Base-by-base conservation (phyloP, 2,797 vertebrate species). In the Basileuterus tristriatus region DNA sequence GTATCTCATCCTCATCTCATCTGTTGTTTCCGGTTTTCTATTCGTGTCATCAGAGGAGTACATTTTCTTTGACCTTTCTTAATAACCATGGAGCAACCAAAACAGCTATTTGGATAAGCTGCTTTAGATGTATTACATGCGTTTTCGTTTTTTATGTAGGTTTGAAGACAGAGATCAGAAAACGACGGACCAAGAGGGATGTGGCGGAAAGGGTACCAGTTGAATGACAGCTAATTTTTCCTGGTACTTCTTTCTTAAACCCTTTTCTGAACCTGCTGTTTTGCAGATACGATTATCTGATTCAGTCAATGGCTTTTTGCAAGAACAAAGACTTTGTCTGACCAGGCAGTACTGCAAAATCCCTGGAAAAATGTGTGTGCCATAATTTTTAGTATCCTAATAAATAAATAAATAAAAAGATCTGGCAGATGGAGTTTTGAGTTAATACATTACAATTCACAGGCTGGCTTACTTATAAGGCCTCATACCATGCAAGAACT, bases 11-110 rank as follows among this genome's bases (percentile, higher is more conserved):
- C 41, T 87, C 60, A 26, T 83, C 26, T 68, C 22, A 30, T 36
- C 22, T 1, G 0, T 30, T 59, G 5, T 58, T 82, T 69, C 11
- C 2, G 1, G 20, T 23, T 69, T 82, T 50, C 23, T 27, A 27
- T 30, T 44, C 0, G 0, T 44, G 4, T 24, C 37, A 41, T 63
- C 8, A 30, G 22, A 10, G 7, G 12, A 10, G 29, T 39, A 19
- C 0, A 0, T 64, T 81, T 71, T 85, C 21, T 88, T 47, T 49
- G 22, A 49, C 12, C 29, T 64, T 74, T 85, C 37, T 63, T 74
- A 63, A 63, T 74, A 60, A 22, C 10, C 8, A 10, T 9, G 16
- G 15, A 72, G 13, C 24, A 82, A 72, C 14, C 14, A 29, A 55
- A 79, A 5, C 20, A 67, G 9, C 12, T 65, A 7, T 75, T 29